Evolutionary conservation across 2,888 invertebrate species (phyloP).

Genomic region (Andrena chrysosceles): DNA sequence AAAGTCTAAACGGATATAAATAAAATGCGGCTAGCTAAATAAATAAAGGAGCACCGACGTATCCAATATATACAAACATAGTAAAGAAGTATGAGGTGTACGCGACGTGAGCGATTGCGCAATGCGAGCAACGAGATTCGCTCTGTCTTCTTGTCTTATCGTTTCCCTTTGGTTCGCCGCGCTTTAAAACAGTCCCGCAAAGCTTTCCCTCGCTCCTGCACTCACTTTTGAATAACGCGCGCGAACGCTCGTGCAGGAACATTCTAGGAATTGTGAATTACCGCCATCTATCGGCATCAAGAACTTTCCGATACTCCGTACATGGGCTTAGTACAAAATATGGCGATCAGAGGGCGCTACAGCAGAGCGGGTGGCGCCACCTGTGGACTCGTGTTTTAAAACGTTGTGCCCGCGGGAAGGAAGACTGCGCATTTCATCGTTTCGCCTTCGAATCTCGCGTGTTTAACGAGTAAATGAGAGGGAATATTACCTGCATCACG

Average conservation of each 20-base stretch:
- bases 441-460: slow-evolving; percentile 27
- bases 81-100: slow-evolving; percentile 24
- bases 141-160: neutral
- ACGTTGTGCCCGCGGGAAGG: slow-evolving; percentile 49
- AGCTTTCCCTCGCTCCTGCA: neutral
- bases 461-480: neutral
- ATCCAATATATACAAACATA: slow-evolving; percentile 69
- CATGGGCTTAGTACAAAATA: no score
- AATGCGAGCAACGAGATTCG: slow-evolving; percentile 29
- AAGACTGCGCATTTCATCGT: slow-evolving; percentile 57
- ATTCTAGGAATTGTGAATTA: slow-evolving; percentile 1
- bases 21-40: slow-evolving; percentile 76
- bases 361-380: neutral
- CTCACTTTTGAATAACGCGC: no score
- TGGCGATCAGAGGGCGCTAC: no score
- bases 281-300: no score
- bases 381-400: neutral
- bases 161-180: neutral
- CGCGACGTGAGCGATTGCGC: slow-evolving; percentile 27
- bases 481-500: neutral
- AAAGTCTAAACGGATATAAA: slow-evolving; percentile 67
- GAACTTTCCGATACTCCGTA: no score
- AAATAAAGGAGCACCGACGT: slow-evolving; percentile 74
- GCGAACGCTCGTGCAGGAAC: neutral
- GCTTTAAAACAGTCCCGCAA: neutral